Base-by-base conservation (phyloP, 1,140 invertebrate genomes). In the Drosophila rhopaloa region DNA sequence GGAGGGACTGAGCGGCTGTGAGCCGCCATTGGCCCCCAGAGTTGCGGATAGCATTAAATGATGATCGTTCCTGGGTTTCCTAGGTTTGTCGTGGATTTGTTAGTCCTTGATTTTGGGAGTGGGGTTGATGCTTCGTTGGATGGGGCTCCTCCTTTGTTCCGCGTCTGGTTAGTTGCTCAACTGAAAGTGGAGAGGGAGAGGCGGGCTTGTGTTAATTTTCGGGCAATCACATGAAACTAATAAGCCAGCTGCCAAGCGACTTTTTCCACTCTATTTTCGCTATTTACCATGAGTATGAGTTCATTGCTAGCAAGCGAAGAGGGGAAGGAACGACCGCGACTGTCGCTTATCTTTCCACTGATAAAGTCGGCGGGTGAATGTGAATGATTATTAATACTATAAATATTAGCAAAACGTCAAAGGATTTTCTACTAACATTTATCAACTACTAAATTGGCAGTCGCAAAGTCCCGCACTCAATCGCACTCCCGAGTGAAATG, bases 321-420 rank as follows among this genome's bases (percentile, higher is more conserved):
- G 61, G 62, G 48, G 32, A 67, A 43, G 37, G 37, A 51, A 59
- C 47, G 65, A 24, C 7, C 19, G 56, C 27, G 67, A 43, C 60
- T 55, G 16, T 16, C 11, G 66, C 75, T 83, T 86, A 86, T 88
- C 83, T 79, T 41, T 56, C 13, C 13, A 46, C 58, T 78, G 83
- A 86, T 86, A 86, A 86, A 62, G 71, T 51, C 73, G 56, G 44
- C 67, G 59, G 47, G 46, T 29, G 55, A 32, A 48, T 53, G 37
- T 58, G 54, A 76, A 76, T 89, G 79, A 86, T 86, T 86, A 88
- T 88, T 79, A 86, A 86, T 88, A 86, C 79, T 86, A 86, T 86
- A 88, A 88, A 88, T 88, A 88, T 89, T 77, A 54, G 71, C 63
- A 10, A 78, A 79, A 71, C 76, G 83, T 86, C 83, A 86, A 88